Conservation (phyloP, 2,113 vertebrate species). For the Podiceps cristatus region DNA sequence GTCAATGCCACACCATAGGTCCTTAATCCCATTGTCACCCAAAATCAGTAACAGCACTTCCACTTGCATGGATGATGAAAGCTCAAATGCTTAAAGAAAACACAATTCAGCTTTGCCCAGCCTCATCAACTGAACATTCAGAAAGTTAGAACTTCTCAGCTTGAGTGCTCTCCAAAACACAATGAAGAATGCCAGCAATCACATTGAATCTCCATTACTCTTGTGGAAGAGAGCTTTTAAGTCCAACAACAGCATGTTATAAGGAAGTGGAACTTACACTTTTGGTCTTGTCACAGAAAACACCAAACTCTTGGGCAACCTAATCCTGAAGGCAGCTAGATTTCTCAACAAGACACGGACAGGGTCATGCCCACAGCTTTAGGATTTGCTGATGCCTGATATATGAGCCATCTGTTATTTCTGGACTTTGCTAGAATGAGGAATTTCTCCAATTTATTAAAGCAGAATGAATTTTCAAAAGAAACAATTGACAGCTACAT, state of each 20-base stretch:
- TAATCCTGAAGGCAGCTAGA: neutral
- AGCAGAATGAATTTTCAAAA: neutral
- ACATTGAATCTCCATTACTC: neutral
- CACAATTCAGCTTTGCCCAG: neutral
- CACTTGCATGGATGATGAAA: neutral
- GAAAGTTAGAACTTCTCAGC: neutral
- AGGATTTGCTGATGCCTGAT: conserved; percentile 8
- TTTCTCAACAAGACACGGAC: neutral
- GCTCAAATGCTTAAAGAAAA: neutral
- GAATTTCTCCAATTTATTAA: conserved; percentile 11
- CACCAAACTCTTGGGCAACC: neutral
- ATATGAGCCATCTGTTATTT: conserved; percentile 13
- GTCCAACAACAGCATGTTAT: neutral
- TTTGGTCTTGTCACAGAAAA: neutral
- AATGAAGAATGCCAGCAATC: neutral
- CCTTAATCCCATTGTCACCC: neutral
- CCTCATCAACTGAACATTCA: neutral
- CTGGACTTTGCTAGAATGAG: neutral
- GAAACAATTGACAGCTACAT: neutral
- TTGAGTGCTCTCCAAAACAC: neutral
- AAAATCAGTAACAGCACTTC: neutral
- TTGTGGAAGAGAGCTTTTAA: neutral
- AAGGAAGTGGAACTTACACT: neutral
- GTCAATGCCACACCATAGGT: neutral
- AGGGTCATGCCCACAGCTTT: neutral